Conservation (phyloP, 1,140 invertebrate species). For the Limonius californicus region DNA sequence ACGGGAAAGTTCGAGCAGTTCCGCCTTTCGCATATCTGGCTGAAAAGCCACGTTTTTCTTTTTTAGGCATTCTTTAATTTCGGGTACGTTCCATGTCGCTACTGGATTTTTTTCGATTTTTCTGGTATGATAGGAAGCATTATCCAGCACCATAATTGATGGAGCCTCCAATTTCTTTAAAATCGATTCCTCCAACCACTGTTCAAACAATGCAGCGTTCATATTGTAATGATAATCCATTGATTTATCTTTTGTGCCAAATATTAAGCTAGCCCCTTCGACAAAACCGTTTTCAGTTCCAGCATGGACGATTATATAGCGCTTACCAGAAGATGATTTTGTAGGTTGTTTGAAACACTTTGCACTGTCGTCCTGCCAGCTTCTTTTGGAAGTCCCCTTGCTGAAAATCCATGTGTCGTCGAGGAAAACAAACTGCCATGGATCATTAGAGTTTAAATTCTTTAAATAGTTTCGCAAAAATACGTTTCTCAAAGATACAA, state of each 20-base stretch:
- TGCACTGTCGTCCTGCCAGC: neutral
- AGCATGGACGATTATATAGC: neutral
- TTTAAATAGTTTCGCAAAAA: neutral
- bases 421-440: neutral
- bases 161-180: neutral
- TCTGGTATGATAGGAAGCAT: neutral
- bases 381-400: neutral
- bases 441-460: neutral
- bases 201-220: neutral
- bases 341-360: neutral
- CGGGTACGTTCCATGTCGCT: neutral
- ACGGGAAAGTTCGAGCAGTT: neutral
- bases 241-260: neutral
- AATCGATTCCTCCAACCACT: neutral
- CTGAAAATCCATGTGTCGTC: slow-evolving; percentile 4
- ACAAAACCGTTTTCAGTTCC: neutral
- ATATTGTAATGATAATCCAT: neutral
- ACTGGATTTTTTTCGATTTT: neutral
- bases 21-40: too few relatives aligned
- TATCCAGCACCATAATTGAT: neutral
- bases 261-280: neutral
- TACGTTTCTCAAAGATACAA: neutral
- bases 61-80: neutral
- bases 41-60: neutral
- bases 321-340: neutral